These are phyloP conservation scores for Monodelphis domestica DNA, from an alignment of 2,797 vertebrate species.

Conservation along the genomic window DNA sequence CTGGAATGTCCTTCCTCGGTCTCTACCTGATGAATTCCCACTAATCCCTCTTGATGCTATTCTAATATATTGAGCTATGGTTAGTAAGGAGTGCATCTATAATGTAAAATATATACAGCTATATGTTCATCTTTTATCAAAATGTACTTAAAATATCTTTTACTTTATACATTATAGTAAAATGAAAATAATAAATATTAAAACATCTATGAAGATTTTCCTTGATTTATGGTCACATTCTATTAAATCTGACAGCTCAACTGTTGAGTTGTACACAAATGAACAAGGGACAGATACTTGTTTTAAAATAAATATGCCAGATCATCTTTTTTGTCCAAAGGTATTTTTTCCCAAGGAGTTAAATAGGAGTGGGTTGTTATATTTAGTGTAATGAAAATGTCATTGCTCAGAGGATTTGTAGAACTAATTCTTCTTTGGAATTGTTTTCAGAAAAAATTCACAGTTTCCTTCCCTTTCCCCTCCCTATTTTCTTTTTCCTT, in stretches of 20 bases:
- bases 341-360: not conserved
- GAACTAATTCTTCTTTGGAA: not conserved
- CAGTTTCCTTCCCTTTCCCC: not conserved
- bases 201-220: conserved; percentile 16
- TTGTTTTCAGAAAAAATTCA: not conserved
- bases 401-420: not conserved
- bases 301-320: conserved; percentile 32
- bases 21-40: not conserved
- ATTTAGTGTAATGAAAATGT: conserved; percentile 8
- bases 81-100: not conserved
- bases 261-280: conserved; percentile 20
- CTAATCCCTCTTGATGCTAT: not conserved
- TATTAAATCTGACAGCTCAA: conserved; percentile 19
- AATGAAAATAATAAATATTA: conserved; percentile 20
- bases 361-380: not conserved
- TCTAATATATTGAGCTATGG: not conserved
- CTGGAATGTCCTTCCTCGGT: not conserved
- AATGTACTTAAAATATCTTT: not conserved
- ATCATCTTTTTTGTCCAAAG: not conserved
- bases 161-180: not conserved
- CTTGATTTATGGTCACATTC: conserved; percentile 17
- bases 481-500: not conserved
- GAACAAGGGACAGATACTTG: not conserved
- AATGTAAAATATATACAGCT: not conserved
- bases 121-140: not conserved